Evolutionary conservation across 2,888 invertebrate genomes (phyloP).

Genomic region (Melanotus villosus): DNA sequence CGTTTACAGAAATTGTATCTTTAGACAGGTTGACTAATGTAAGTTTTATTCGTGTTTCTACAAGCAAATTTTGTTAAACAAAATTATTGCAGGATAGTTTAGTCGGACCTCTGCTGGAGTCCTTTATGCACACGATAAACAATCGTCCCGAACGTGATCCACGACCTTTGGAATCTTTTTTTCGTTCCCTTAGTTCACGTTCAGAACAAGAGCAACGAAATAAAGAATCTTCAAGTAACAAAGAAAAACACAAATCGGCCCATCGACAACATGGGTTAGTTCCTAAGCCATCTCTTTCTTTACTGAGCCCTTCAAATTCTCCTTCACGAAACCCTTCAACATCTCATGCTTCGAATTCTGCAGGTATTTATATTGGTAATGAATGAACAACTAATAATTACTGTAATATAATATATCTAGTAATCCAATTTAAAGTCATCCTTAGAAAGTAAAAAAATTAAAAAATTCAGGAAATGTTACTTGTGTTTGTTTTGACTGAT

Average conservation of each 20-base stretch:
- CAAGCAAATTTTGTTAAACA: no score
- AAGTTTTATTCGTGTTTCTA: background rate
- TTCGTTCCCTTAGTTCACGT: slow-evolving; percentile 64
- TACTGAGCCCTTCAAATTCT: slow-evolving; percentile 20
- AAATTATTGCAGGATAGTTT: slow-evolving; percentile 23
- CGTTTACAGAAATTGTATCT: slow-evolving; percentile 36
- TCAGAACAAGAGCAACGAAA: slow-evolving; percentile 63
- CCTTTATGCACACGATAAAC: slow-evolving; percentile 32
- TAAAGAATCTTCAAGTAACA: slow-evolving; percentile 19
- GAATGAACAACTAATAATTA: no score
- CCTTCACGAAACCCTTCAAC: slow-evolving; percentile 36
- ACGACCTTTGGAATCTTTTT: slow-evolving; percentile 64
- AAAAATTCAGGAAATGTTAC: no score
- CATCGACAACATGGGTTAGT: slow-evolving; percentile 31
- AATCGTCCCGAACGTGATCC: slow-evolving; percentile 31
- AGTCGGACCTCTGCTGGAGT: slow-evolving; percentile 33
- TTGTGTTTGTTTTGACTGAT: no score
- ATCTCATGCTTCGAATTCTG: slow-evolving; percentile 51
- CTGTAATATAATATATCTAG: no score
- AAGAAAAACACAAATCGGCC: slow-evolving; percentile 32
- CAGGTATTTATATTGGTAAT: slow-evolving; percentile 53
- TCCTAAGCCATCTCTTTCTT: slow-evolving; percentile 40
- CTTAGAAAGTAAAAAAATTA: no score
- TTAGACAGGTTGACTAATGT: slow-evolving; percentile 36
- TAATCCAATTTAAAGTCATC: no score